Base-by-base conservation (phyloP, 2,113 vertebrate species). In the Ia io region DNA sequence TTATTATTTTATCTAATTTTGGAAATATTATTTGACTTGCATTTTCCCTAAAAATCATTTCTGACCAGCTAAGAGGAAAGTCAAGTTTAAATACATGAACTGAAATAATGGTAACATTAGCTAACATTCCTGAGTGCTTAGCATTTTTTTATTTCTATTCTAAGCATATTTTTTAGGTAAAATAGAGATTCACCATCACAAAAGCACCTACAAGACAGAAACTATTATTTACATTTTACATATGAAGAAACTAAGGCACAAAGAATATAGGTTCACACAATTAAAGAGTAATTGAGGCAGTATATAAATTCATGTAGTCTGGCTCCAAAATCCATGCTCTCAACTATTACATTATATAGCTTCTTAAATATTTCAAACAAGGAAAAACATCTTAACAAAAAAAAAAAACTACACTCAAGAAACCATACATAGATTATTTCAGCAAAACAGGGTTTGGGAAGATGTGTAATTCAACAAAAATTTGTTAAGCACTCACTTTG, bases 1-100 rank as follows among this genome's bases (percentile, higher is more conserved):
- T 87, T 90, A 86, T 49, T 85, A 83, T 61, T 89, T 95, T 53
- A 90, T 93, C n/a, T 84, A 88, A 67, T 87, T 92, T 65, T 63
- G 9, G 3, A 92, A 93, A 84, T 84, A 84, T 47, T 86, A 86
- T 80, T 76, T 92, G 70, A 20, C 5, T 93, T 73, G 1, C 10
- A 95, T 95, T 90, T 53, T 23, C 51, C 77, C 44, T 77, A 84
- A 84, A 95, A 71, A 80, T 74, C 20, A 88, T 49, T 30, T 65
- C 25, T 91, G 30, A 90, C 23, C 23, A 80, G 17, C 51, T 86
- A 63, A 69, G 23, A 84, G 22, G 14, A 93, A 91, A 90, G 11
- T n/a, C 16, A 92, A 94, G 14, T 88, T 73, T 93, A 88, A 88
- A 67, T 69, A 83, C 32, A n/a, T 23, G 25, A 9, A 89, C 32